phyloP scores from a whole-genome alignment of 2,797 vertebrate genomes.

The Karalla daura region DNA sequence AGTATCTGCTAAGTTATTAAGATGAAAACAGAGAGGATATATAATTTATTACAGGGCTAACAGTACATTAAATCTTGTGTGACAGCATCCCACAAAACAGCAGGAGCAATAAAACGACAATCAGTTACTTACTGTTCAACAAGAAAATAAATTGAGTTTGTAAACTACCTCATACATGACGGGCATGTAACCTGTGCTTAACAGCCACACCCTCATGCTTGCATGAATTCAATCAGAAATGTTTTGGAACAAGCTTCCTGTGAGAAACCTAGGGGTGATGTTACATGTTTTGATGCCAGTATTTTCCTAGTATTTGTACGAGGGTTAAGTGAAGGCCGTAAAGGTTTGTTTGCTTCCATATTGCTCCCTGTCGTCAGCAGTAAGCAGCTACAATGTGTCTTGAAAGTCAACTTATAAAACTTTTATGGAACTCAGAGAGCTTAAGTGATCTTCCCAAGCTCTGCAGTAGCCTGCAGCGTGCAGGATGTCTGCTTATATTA shows the following conservation, averaged over 20 bases:
- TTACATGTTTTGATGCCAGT: slow-evolving; percentile 82
- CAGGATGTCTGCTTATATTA: slow-evolving; percentile 98
- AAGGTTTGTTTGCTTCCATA: slow-evolving; percentile 87
- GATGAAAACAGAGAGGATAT: slow-evolving; percentile 2
- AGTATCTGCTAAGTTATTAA: not conserved
- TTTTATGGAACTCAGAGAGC: slow-evolving; percentile 93
- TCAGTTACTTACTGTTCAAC: not conserved
- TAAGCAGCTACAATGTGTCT: slow-evolving; percentile 89
- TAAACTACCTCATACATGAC: slow-evolving; percentile 11
- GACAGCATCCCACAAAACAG: not conserved
- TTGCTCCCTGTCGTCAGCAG: slow-evolving; percentile 88
- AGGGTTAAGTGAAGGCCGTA: slow-evolving; percentile 87
- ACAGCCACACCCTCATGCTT: not conserved
- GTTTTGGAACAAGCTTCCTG: slow-evolving; percentile 71
- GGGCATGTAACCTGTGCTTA: not conserved
- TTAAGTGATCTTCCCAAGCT: slow-evolving; percentile 92
- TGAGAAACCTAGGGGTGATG: slow-evolving; percentile 82
- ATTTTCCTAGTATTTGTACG: slow-evolving; percentile 79
- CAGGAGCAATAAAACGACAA: slow-evolving; percentile 10
- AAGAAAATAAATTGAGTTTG: not conserved
- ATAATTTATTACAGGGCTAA: not conserved
- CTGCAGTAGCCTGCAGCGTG: slow-evolving; percentile 84
- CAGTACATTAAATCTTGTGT: not conserved
- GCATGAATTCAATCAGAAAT: slow-evolving; percentile 36
- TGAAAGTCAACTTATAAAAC: slow-evolving; percentile 95